Percentiles rank a stretch among this genome's conserved stretches.
phyloP scores from a whole-genome alignment of 2,113 vertebrate species.

The Tyrannus savana region DNA sequence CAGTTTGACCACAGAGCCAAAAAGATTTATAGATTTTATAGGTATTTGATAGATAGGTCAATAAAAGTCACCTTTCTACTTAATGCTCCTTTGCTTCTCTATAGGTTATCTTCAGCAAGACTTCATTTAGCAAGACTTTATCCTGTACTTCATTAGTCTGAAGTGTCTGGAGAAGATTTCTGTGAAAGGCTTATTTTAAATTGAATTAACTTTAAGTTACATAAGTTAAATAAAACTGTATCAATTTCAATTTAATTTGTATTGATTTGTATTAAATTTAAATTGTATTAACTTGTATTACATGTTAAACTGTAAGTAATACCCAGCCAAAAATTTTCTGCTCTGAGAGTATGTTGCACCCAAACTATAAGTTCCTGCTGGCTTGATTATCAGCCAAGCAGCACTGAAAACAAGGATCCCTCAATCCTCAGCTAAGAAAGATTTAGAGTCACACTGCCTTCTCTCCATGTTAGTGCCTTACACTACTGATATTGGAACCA shows the following conservation, averaged over 20 bases:
- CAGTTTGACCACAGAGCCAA: neutral
- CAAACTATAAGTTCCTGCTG: neutral
- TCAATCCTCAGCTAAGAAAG: neutral
- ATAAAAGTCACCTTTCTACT: neutral
- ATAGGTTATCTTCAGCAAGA: constrained; percentile 27
- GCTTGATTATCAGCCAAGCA: neutral
- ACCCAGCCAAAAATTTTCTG: neutral
- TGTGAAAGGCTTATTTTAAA: constrained; percentile 47
- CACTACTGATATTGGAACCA: neutral
- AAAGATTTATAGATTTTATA: neutral
- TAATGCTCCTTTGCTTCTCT: neutral
- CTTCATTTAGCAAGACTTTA: constrained; percentile 1
- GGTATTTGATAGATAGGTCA: neutral
- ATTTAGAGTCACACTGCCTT: neutral
- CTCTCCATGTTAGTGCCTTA: neutral
- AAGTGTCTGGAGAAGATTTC: constrained; percentile 72
- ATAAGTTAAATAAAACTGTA: neutral
- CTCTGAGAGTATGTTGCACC: neutral
- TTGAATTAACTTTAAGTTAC: neutral
- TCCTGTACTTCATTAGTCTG: constrained; percentile 51
- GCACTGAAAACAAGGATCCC: neutral
- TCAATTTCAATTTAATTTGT: neutral
- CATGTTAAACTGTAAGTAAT: neutral
- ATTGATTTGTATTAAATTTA: neutral
- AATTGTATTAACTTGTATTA: neutral